Conservation (phyloP, 2,797 vertebrate species). For the Megalops cyprinoides region DNA sequence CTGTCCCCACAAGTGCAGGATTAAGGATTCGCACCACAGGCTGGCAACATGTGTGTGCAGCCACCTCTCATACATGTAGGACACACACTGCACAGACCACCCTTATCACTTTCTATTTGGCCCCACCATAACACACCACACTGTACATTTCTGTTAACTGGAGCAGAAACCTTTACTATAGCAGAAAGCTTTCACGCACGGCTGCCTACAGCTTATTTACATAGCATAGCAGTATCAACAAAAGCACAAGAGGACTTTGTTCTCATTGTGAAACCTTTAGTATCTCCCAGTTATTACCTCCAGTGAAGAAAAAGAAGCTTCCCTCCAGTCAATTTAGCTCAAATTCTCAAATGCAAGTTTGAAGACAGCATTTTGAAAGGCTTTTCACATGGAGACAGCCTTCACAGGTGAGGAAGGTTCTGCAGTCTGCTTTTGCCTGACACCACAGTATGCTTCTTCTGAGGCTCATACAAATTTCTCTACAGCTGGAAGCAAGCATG, state of each 20-base stretch:
- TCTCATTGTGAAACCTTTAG: not conserved
- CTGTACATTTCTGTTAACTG: constrained; percentile 71
- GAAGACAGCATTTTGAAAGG: not conserved
- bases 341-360: not conserved
- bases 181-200: constrained; percentile 49
- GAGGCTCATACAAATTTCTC: not conserved
- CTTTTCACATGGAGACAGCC: not conserved
- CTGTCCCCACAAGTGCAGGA: not conserved
- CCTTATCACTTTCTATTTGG: constrained; percentile 32
- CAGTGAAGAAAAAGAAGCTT: not conserved
- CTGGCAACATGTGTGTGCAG: not conserved
- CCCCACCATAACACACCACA: constrained; percentile 55
- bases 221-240: not conserved
- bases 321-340: not conserved
- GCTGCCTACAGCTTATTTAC: constrained; percentile 32
- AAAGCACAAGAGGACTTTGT: constrained; percentile 7
- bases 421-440: not conserved
- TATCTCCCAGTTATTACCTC: not conserved
- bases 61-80: not conserved
- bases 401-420: not conserved
- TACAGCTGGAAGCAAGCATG: not conserved
- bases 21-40: not conserved
- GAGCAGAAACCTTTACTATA: constrained; percentile 75
- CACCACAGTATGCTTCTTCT: not conserved
- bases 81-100: not conserved